phyloP scores from a whole-genome alignment of 2,797 vertebrate species.

The Telmatherina bonti region DNA sequence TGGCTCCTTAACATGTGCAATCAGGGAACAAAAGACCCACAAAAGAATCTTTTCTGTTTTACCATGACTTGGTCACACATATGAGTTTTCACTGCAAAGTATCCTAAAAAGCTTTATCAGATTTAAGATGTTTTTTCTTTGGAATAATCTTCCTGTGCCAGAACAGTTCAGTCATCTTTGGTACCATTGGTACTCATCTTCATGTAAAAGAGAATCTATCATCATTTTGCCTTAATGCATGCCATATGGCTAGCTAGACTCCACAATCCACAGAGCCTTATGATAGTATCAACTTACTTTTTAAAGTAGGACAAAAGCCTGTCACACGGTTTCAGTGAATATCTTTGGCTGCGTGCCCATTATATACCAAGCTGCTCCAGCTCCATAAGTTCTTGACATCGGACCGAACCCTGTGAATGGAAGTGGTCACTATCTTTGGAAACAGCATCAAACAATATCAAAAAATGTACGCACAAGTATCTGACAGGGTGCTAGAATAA shows the following conservation, averaged over 20 bases:
- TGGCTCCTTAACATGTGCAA: no score
- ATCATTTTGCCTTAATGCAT: constrained; percentile 46
- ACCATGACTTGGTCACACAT: neutral
- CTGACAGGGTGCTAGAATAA: constrained; percentile 6
- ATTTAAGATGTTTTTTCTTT: neutral
- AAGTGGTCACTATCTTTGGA: neutral
- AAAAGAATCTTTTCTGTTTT: no score
- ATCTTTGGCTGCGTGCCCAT: constrained; percentile 37
- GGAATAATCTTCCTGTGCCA: neutral
- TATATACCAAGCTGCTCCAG: constrained; percentile 34
- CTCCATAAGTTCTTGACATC: constrained; percentile 4
- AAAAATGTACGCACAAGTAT: neutral
- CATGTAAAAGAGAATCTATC: constrained; percentile 56
- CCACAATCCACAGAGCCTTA: constrained; percentile 36
- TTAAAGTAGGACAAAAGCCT: constrained; percentile 35
- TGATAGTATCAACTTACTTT: constrained; percentile 49
- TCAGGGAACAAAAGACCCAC: no score
- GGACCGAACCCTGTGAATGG: constrained; percentile 4
- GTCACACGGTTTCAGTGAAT: constrained; percentile 42
- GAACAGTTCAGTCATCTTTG: neutral
- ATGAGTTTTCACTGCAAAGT: neutral
- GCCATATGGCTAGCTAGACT: constrained; percentile 54
- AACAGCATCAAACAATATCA: constrained; percentile 18
- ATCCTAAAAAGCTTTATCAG: neutral
- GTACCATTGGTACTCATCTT: constrained; percentile 30